Base-by-base conservation (phyloP, 2,797 vertebrate species). In the Poecilia picta region DNA sequence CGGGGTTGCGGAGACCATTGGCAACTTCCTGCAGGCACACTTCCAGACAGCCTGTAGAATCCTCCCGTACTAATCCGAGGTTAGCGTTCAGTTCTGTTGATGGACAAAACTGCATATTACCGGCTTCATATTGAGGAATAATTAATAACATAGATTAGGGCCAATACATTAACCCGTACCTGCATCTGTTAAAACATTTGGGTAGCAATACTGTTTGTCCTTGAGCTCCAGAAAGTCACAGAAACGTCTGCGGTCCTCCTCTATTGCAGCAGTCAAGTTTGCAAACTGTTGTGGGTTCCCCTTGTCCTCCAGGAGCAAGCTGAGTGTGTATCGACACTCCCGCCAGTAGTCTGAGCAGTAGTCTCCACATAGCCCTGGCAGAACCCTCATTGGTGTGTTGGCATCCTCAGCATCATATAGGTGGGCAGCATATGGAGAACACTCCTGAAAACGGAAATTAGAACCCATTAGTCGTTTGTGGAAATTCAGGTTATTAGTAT, bases 161-260 rank as follows among this genome's bases (percentile, higher is more conserved):
- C 13, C 8, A 5, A 31, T 23, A 76, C 12, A 23, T 75, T 16
- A 66, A 55, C 47, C 1, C 68, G 3, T 85, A 95, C 94, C 94
- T 75, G 91, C 51, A 41, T 94, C 95, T 18, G 88, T 84, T 68
- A 96, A 82, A 5, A 97, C 95, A 47, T 94, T 96, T 20, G 96
- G 96, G 83, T 96, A 97, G 87, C 96, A 97, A 88, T 97, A 97
- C 77, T 96, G 95, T 0, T 87, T 93, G 89, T 97, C 96, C 79
- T 94, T 95, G 45, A 96, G 92, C 87, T 93, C 96, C 90, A 97
- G 91, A 43, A 89, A 94, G 81, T 94, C 84, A 75, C 96, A 96
- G 92, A 97, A 96, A 77, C 4, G 89, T 8, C 72, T 85, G 4
- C 72, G 92, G 84, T 96, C 93, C 23, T 94, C 94, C 80, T 96